Conservation (phyloP, 2,888 invertebrate genomes). For the Dione juno region DNA sequence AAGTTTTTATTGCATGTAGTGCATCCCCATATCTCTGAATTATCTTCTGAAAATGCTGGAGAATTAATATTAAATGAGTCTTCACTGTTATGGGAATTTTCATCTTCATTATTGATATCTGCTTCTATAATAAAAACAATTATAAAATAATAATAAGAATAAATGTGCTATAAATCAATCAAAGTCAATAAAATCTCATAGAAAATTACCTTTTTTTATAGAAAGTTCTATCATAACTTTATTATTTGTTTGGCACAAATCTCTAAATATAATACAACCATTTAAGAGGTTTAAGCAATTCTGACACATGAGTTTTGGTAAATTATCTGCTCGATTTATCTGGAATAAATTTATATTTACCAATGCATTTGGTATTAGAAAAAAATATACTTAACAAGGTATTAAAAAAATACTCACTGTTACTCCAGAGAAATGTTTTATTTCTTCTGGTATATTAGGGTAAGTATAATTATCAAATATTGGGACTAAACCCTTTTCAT, state of each 20-base stretch:
- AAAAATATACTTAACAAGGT: no score
- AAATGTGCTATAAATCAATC: background rate
- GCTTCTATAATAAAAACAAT: conserved; percentile 18
- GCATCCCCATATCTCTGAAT: conserved; percentile 62
- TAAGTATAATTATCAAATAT: conserved; percentile 68
- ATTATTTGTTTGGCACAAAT: conserved; percentile 70
- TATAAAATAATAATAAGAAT: background rate
- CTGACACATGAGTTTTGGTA: conserved; percentile 69
- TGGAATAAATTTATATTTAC: conserved; percentile 43
- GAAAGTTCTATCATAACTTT: conserved; percentile 57
- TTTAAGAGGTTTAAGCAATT: conserved; percentile 70
- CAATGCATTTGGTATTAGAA: no score
- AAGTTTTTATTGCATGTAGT: conserved; percentile 62
- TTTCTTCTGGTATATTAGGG: conserved; percentile 69
- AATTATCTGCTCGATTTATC: conserved; percentile 63
- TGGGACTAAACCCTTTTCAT: conserved; percentile 65
- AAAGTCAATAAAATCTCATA: background rate
- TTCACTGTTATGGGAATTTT: conserved; percentile 54
- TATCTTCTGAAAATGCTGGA: conserved; percentile 62
- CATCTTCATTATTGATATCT: conserved; percentile 51
- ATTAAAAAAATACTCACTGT: conserved; percentile 53
- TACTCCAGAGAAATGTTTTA: conserved; percentile 69
- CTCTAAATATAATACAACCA: conserved; percentile 73
- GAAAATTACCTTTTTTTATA: conserved; percentile 65
- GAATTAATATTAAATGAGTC: conserved; percentile 65